Evolutionary conservation across 2,113 vertebrate genomes (phyloP).

Genomic region (Cathartes aura): DNA sequence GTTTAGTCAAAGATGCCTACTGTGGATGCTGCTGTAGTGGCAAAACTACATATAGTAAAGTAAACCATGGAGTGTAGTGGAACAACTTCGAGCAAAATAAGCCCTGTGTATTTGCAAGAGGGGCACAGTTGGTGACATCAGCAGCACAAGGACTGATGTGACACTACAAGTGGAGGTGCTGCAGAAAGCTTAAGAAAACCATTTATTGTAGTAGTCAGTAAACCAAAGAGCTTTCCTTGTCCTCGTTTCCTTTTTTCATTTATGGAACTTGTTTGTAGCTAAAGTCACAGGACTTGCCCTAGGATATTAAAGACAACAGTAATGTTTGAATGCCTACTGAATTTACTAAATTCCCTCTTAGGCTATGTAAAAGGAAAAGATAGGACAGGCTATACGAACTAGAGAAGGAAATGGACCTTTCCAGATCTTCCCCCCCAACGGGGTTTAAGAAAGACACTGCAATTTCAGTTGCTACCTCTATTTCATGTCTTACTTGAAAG

Average conservation of each 20-base stretch:
- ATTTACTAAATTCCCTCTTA: background rate
- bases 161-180: background rate
- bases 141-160: background rate
- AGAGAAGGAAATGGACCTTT: background rate
- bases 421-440: background rate
- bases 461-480: background rate
- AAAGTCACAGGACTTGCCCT: background rate
- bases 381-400: background rate
- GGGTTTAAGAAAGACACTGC: background rate
- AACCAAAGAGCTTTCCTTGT: background rate
- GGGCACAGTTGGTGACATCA: background rate
- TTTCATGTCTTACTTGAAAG: background rate
- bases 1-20: background rate
- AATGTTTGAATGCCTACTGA: background rate
- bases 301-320: background rate
- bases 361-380: background rate
- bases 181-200: background rate
- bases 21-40: background rate
- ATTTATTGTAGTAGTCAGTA: background rate
- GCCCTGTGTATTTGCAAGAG: background rate
- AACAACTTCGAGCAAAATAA: background rate
- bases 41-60: background rate
- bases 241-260: background rate
- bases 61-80: background rate
- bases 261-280: background rate